These are phyloP conservation scores for Trachymyrmex cornetzi DNA, from an alignment of 1,140 invertebrate species.

Conservation along the genomic window DNA sequence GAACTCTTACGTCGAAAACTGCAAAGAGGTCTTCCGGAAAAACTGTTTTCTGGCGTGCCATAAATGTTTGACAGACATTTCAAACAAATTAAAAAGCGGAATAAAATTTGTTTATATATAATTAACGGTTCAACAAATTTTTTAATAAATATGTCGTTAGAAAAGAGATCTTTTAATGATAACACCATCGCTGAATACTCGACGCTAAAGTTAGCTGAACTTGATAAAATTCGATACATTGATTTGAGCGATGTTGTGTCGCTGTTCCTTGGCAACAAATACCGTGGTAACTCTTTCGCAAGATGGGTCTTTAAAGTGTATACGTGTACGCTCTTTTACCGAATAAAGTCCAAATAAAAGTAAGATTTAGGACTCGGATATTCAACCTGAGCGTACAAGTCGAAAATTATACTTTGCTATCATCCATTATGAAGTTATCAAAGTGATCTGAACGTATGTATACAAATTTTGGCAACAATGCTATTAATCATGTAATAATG, in stretches of 20 bases:
- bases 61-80: slow-evolving; percentile 31
- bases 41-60: slow-evolving; percentile 78
- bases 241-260: slow-evolving; percentile 73
- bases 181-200: too few species aligned
- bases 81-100: not conserved
- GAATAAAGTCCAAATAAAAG: not conserved
- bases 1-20: slow-evolving; percentile 77
- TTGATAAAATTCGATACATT: slow-evolving; percentile 43
- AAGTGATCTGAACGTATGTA: not conserved
- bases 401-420: not conserved
- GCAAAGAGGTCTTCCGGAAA: slow-evolving; percentile 68
- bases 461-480: not conserved
- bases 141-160: not conserved
- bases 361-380: not conserved
- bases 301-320: slow-evolving; percentile 1
- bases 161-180: not conserved
- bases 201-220: not conserved
- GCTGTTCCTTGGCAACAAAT: slow-evolving; percentile 77
- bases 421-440: not conserved
- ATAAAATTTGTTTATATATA: not conserved
- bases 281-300: slow-evolving; percentile 22
- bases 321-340: not conserved
- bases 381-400: not conserved
- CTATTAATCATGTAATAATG: slow-evolving; percentile 5
- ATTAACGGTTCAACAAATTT: not conserved